These are phyloP conservation scores for Sphaerophoria taeniata DNA, from an alignment of 2,888 invertebrate species.

Conservation along the genomic window DNA sequence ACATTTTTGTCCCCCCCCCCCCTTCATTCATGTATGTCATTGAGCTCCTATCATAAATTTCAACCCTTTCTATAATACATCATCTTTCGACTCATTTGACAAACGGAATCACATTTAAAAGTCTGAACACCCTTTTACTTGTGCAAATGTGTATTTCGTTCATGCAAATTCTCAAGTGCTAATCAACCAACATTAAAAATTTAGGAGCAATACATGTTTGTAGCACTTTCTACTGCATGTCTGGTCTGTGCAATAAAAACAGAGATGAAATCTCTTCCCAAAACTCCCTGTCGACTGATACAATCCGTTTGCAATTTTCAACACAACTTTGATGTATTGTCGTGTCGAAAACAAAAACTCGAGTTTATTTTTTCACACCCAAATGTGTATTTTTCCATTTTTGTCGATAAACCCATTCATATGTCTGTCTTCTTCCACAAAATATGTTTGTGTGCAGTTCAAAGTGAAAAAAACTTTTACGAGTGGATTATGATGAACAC, in stretches of 20 bases:
- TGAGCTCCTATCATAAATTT: too few relatives aligned
- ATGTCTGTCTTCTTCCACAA: not conserved
- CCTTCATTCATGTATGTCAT: too few relatives aligned
- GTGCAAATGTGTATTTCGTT: not conserved
- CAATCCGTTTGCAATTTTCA: not conserved
- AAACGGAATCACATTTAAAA: not conserved
- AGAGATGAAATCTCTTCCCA: not conserved
- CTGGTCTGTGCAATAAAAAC: not conserved
- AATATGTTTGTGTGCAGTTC: constrained; percentile 22
- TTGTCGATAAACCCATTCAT: not conserved
- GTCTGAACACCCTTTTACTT: constrained; percentile 42
- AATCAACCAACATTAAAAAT: constrained; percentile 69
- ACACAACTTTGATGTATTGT: constrained; percentile 45
- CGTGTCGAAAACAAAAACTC: constrained; percentile 37
- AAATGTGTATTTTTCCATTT: constrained; percentile 12
- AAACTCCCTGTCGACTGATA: not conserved
- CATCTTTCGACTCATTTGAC: too few relatives aligned
- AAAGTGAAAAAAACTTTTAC: constrained; percentile 52
- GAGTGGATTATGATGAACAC: constrained; percentile 16
- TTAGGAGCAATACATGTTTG: constrained; percentile 47
- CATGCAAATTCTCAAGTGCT: constrained; percentile 56
- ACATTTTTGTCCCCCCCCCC: too few relatives aligned
- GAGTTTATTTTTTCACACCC: constrained; percentile 11
- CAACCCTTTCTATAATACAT: too few relatives aligned
- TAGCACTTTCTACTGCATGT: constrained; percentile 49